Conservation (phyloP, 2,888 invertebrate genomes). For the Coelinius sp. region DNA sequence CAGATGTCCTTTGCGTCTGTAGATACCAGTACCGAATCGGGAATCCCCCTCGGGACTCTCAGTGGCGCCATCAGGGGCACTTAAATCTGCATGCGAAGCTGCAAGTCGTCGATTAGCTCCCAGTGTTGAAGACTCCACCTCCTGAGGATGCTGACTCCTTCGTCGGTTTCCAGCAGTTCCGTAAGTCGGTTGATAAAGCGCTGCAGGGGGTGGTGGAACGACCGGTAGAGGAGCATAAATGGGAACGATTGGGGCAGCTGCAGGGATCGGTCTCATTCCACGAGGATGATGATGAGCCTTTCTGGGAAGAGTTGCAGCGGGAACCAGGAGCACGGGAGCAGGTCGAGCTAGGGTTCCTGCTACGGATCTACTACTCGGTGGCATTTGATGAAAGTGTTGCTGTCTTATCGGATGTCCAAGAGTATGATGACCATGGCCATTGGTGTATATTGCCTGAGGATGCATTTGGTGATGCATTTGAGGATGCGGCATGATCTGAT, state of each 20-base stretch:
- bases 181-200: constrained; percentile 73
- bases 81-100: constrained; percentile 65
- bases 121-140: constrained; percentile 55
- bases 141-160: constrained; percentile 57
- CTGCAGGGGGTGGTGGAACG: constrained; percentile 76
- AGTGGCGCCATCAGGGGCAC: constrained; percentile 43
- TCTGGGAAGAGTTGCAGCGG: constrained; percentile 72
- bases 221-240: constrained; percentile 73
- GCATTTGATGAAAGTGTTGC: constrained; percentile 60
- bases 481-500: constrained; percentile 65
- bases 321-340: constrained; percentile 72
- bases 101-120: constrained; percentile 62
- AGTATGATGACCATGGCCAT: constrained; percentile 67
- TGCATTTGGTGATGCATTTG: constrained; percentile 39
- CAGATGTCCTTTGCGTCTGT: constrained; percentile 90
- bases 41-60: constrained; percentile 72
- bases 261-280: constrained; percentile 67
- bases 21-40: constrained; percentile 86
- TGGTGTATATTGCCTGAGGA: constrained; percentile 62
- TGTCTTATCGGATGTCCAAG: constrained; percentile 66
- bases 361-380: constrained; percentile 63
- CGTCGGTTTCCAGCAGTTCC: constrained; percentile 73
- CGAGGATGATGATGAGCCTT: constrained; percentile 67
- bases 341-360: constrained; percentile 66
- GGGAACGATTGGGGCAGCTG: constrained; percentile 72